Percentiles rank a stretch among this genome's conserved stretches.
phyloP scores from a whole-genome alignment of 2,797 vertebrate species.

The Sparus aurata region DNA sequence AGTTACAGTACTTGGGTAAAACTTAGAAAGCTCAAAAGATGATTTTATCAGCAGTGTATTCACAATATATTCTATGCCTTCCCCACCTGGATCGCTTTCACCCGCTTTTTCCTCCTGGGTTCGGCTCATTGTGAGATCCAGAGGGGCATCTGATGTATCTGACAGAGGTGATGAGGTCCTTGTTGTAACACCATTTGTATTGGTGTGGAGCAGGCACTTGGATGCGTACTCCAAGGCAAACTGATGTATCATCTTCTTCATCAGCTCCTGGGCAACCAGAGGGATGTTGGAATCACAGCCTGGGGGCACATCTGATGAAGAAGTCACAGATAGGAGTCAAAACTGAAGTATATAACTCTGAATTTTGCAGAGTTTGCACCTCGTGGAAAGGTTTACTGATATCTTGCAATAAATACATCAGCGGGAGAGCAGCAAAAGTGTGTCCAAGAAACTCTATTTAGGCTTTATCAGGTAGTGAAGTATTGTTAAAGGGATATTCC shows the following conservation, averaged over 20 bases:
- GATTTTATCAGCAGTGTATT: conserved; percentile 1
- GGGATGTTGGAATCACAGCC: conserved; percentile 98
- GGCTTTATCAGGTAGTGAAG: background rate
- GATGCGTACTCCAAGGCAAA: conserved; percentile 99
- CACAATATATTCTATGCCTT: background rate
- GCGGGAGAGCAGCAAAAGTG: background rate
- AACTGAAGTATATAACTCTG: background rate
- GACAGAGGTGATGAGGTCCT: conserved; percentile 87
- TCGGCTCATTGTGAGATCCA: conserved; percentile 97
- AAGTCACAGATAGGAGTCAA: background rate
- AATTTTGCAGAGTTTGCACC: no score
- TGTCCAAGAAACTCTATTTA: background rate
- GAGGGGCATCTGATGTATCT: conserved; percentile 91
- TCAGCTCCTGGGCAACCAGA: conserved; percentile 97
- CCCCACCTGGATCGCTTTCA: conserved; percentile 88
- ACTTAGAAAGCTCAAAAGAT: conserved; percentile 5
- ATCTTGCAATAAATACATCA: no score
- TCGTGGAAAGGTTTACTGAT: no score
- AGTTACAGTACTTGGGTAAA: conserved; percentile 17
- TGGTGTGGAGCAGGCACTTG: conserved; percentile 94
- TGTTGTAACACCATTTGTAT: conserved; percentile 87
- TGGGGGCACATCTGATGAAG: conserved; percentile 91
- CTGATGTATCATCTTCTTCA: conserved; percentile 99
- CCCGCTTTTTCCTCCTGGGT: conserved; percentile 85
- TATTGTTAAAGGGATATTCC: no score